A percentile compares a stretch with the other conserved stretches of the same genome.
phyloP scores from a whole-genome alignment of 2,797 vertebrate genomes.

The Thunnus albacares region DNA sequence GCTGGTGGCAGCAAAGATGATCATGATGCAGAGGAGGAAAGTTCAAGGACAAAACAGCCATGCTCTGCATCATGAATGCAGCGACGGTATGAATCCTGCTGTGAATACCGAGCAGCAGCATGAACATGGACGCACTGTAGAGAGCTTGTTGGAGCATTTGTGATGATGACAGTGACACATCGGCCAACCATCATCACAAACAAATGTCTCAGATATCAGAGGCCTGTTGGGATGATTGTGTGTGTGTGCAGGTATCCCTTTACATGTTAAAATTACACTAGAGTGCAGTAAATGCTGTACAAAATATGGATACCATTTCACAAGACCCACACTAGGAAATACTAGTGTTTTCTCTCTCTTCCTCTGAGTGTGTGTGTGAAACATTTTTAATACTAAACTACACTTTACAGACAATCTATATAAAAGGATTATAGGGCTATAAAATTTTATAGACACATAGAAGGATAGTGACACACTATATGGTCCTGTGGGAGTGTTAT shows the following conservation, averaged over 20 bases:
- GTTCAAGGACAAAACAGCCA: slow-evolving; percentile 64
- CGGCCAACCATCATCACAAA: background rate
- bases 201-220: background rate
- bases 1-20: slow-evolving; percentile 20
- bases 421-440: background rate
- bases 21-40: slow-evolving; percentile 23
- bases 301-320: background rate
- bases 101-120: slow-evolving; percentile 59
- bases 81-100: slow-evolving; percentile 30
- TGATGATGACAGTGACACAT: background rate
- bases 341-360: background rate
- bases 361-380: no score
- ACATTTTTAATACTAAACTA: no score
- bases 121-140: slow-evolving; percentile 5
- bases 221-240: background rate
- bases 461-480: background rate
- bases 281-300: background rate
- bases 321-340: no score
- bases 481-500: background rate
- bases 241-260: no score
- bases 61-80: slow-evolving; percentile 43
- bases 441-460: background rate
- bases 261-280: background rate
- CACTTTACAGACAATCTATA: background rate
- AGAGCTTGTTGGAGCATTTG: background rate